A percentile compares a stretch with the other conserved stretches of the same genome.
These are phyloP conservation scores for Natator depressus DNA, from an alignment of 2,113 vertebrate genomes.

Conservation along the genomic window DNA sequence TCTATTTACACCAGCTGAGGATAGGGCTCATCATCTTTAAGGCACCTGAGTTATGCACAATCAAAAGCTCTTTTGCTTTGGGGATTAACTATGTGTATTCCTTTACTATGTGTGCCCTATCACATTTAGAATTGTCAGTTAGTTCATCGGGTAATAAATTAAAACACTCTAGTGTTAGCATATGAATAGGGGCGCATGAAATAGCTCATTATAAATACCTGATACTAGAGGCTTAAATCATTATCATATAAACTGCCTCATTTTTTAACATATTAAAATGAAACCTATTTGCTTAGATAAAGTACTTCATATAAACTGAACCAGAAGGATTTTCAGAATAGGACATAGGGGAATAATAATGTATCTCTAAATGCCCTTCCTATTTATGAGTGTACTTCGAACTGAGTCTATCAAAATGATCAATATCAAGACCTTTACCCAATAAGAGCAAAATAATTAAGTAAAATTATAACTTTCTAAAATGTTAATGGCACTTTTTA, in stretches of 20 bases:
- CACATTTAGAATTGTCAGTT: background rate
- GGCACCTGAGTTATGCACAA: background rate
- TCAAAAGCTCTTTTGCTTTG: background rate
- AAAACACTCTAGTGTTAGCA: constrained; percentile 18
- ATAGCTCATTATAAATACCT: background rate
- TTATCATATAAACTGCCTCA: constrained; percentile 49
- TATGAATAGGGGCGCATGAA: constrained; percentile 5
- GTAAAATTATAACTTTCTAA: background rate
- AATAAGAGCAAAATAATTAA: background rate
- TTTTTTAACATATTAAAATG: constrained; percentile 45
- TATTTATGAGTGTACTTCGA: background rate
- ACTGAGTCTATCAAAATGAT: background rate
- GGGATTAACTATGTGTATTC: background rate
- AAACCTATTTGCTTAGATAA: constrained; percentile 36
- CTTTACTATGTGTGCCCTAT: background rate
- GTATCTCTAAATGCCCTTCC: background rate
- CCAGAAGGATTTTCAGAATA: background rate
- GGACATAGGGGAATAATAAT: background rate
- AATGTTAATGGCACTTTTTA: background rate
- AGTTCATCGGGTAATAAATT: constrained; percentile 28
- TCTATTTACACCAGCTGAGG: background rate
- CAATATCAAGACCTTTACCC: background rate
- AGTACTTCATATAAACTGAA: constrained; percentile 1
- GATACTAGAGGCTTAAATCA: constrained; percentile 17
- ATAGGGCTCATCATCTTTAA: background rate